Evolutionary conservation across 2,888 invertebrate genomes (phyloP), one percentile per base, ranked within the genome.

Genomic region (Electrophaes corylata): DNA sequence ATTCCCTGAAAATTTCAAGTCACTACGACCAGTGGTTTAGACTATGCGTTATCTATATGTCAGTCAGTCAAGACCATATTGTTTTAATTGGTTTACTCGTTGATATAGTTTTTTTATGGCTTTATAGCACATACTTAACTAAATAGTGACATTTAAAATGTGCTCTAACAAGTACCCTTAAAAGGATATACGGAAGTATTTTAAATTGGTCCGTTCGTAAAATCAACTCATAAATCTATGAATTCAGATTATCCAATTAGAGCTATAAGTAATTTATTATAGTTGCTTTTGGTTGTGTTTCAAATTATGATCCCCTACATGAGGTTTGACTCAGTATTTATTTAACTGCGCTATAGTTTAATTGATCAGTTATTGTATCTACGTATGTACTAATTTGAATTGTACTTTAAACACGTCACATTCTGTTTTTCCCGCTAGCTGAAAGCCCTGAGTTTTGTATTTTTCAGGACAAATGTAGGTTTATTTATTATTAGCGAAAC

Each of bases 171-270:
- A 31, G 47, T 50, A 37, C 37, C 64, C 57, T 16, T 60, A 49
- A 52, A 62, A 33, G 59, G 48, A 31, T 59, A 48, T 50, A 45
- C 60, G 65, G 66, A 69, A 66, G 61, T 48, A 45, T 31, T 56
- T 41, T 41, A 55, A 65, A 65, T 62, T 56, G 52, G 50, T 47
- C 50, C 53, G 18, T 43, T 48, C 39, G 41, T 55, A 64, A 45
- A 65, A 64, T 60, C 53, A 60, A 52, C 48, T 50, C 56, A 57
- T 57, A 67, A 69, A 71, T 67, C 57, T 56, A 64, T 64, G 59
- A 66, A 68, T 71, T 66, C 51, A 67, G 71, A 75, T 71, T 59
- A 63, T 47, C 66, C 67, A 70, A 71, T 72, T 72, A 70, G 40
- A 70, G 70, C 72, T 72, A 18, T 66, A 48, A 67, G 69, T 70